A percentile compares a stretch with the other conserved stretches of the same genome.
phyloP scores from a whole-genome alignment of 2,888 invertebrate species.

The Metacarcinus magister region DNA sequence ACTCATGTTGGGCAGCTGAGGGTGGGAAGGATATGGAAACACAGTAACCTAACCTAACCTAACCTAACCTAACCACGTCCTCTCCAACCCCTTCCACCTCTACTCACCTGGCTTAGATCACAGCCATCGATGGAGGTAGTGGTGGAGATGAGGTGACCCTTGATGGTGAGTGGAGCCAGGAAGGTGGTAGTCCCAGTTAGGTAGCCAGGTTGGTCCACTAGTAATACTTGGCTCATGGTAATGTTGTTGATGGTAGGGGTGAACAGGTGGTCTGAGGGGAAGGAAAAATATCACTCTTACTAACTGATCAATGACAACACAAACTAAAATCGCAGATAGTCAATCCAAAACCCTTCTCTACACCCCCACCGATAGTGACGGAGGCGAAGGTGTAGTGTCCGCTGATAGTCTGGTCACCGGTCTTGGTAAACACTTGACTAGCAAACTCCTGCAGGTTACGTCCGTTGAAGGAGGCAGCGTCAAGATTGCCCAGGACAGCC shows the following conservation, averaged over 20 bases:
- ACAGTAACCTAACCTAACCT: background rate
- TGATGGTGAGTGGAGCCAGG: background rate
- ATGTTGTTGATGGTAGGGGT: background rate
- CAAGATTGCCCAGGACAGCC: conserved; percentile 47
- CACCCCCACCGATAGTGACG: conserved; percentile 8
- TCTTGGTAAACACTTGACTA: conserved; percentile 41
- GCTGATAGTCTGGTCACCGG: conserved; percentile 52
- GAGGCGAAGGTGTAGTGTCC: conserved; percentile 62
- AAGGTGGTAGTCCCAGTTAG: conserved; percentile 61
- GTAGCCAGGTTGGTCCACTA: background rate
- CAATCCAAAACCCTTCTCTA: background rate
- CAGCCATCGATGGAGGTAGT: background rate
- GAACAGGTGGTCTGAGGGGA: conserved; percentile 27
- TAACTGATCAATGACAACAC: background rate
- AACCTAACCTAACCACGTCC: background rate
- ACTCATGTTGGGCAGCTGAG: conserved; percentile 21
- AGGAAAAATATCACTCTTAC: background rate
- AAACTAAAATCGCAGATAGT: background rate
- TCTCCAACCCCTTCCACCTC: background rate
- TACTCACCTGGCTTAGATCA: background rate
- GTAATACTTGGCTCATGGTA: background rate
- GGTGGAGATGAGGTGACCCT: conserved; percentile 8
- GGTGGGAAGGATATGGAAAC: background rate
- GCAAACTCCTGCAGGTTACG: conserved; percentile 30
- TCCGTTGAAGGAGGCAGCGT: conserved; percentile 63